Evolutionary conservation across 2,797 vertebrate genomes (phyloP), one percentile per base, ranked within the genome.

Genomic region (Pipistrellus pygmaeus): DNA sequence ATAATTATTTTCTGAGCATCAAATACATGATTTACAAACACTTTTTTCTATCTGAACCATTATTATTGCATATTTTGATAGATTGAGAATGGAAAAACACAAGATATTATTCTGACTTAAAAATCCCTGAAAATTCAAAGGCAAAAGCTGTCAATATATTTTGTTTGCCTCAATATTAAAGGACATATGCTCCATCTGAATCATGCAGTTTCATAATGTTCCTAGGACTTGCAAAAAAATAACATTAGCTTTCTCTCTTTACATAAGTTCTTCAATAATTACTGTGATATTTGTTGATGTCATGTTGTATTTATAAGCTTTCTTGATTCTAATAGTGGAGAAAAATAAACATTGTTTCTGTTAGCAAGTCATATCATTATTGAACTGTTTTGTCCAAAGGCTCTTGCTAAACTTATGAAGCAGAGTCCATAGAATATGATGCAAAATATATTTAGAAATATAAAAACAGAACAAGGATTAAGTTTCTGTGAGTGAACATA

Each of bases 81-180:
- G 12, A 57, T 71, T 89, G 44, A 87, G 88, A 95, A 96, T 92
- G 44, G 88, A 97, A 97, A 96, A 46, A 78, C 30, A 75, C 32
- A 83, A 96, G 86, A 32, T 89, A 72, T 30, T 46, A 92, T 94
- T 96, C 68, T 86, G n/a, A 95, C 48, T 88, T 44, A 81, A 88
- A 95, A 96, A 76, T 82, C 93, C 14, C 25, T 92, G 38, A 95
- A 81, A 94, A 91, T 94, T 94, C 32, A 41, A 91, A 93, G 68
- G 75, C 41, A 84, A 88, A 96, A 83, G 84, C 62, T 93, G 73
- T 85, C 62, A 88, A 86, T 94, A 73, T 78, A 95, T 90, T 87
- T 32, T 57, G 21, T 84, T 97, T 95, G 51, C 27, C 62, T 93
- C 55, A 72, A 55, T 51, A 91, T 23, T 68, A 82, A 94, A 62